These are phyloP conservation scores for Scolanthus callimorphus DNA, from an alignment of 92 coral and sea anemone species.

Conservation along the genomic window DNA sequence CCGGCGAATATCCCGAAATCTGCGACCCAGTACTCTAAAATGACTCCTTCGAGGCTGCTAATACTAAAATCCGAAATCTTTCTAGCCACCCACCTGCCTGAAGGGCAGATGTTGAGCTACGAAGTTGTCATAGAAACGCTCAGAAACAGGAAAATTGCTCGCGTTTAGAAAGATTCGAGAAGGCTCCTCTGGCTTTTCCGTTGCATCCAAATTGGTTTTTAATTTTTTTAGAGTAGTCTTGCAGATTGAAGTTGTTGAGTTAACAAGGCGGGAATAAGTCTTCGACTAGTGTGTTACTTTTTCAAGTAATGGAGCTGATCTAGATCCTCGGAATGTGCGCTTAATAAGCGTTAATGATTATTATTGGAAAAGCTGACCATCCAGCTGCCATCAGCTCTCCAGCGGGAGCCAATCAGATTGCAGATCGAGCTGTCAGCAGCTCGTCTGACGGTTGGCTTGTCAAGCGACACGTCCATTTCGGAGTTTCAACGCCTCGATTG, in stretches of 20 bases:
- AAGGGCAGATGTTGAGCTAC: constrained; percentile 30
- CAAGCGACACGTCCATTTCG: constrained; percentile 76
- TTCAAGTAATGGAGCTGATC: constrained; percentile 58
- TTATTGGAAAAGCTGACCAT: constrained; percentile 76
- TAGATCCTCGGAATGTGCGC: constrained; percentile 72
- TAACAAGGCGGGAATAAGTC: background rate
- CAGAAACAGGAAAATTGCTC: constrained; percentile 6
- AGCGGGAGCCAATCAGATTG: constrained; percentile 67
- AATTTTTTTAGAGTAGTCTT: background rate
- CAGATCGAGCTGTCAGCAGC: constrained; percentile 89
- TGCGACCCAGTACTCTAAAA: background rate
- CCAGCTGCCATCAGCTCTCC: constrained; percentile 97
- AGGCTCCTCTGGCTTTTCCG: too few species aligned
- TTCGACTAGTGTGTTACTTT: constrained; percentile 21
- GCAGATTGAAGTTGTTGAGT: background rate
- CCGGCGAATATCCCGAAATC: background rate
- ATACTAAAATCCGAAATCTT: constrained; percentile 19
- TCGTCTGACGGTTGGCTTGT: constrained; percentile 81
- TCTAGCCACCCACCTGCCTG: constrained; percentile 36
- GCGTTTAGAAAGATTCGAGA: constrained; percentile 8
- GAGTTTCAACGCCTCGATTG: constrained; percentile 87
- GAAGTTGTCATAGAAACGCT: constrained; percentile 53
- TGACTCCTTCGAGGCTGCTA: too few species aligned
- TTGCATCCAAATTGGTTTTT: too few species aligned
- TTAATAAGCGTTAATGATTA: constrained; percentile 90